Conservation (phyloP, 2,888 invertebrate genomes). For the Cheiracanthium punctorium region DNA sequence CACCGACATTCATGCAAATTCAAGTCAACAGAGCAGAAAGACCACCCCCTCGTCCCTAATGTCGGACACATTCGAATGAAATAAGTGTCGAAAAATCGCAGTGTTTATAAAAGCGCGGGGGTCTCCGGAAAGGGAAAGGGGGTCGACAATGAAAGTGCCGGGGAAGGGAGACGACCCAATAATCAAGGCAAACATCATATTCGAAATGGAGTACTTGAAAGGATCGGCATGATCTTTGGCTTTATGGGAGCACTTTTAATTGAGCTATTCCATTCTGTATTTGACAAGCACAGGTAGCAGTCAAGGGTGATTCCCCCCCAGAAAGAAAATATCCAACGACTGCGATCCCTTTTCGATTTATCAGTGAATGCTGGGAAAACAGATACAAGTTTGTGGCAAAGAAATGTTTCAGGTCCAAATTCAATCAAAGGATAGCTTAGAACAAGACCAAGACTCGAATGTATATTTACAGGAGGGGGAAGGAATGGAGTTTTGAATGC, state of each 20-base stretch:
- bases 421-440: too few relatives aligned
- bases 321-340: background rate
- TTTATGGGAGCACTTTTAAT: constrained; percentile 44
- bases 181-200: constrained; percentile 61
- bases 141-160: constrained; percentile 56
- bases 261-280: constrained; percentile 30
- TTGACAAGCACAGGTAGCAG: constrained; percentile 5
- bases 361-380: too few relatives aligned
- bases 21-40: constrained; percentile 56
- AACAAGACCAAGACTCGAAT: too few relatives aligned
- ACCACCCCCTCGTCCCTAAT: constrained; percentile 31
- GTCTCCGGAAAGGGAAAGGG: constrained; percentile 27
- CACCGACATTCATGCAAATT: constrained; percentile 55
- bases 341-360: too few relatives aligned
- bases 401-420: too few relatives aligned
- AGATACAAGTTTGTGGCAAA: too few relatives aligned
- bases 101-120: constrained; percentile 48
- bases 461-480: too few relatives aligned
- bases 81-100: constrained; percentile 51
- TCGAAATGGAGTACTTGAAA: constrained; percentile 8
- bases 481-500: too few relatives aligned
- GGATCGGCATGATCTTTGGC: background rate
- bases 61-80: constrained; percentile 43
- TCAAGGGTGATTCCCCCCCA: background rate
- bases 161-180: constrained; percentile 45